phyloP scores from a whole-genome alignment of 2,888 invertebrate species.

The Dynastes maya region DNA sequence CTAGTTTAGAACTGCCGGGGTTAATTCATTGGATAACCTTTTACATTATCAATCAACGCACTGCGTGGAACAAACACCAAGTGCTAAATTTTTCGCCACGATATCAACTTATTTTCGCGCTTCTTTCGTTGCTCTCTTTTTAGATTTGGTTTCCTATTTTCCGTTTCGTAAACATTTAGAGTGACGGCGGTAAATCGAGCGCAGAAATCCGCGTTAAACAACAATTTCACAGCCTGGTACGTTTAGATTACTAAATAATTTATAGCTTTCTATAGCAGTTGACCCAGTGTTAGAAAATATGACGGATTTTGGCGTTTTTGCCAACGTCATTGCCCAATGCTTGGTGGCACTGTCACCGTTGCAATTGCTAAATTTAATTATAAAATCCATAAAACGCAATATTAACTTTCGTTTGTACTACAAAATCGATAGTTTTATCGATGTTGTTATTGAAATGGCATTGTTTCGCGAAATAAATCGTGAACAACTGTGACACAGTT shows the following conservation, averaged over 20 bases:
- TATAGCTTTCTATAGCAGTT: slow-evolving; percentile 10
- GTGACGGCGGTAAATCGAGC: background rate
- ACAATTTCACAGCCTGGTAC: background rate
- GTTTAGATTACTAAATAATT: background rate
- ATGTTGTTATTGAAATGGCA: background rate
- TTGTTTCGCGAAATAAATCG: background rate
- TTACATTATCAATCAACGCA: background rate
- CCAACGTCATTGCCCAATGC: background rate
- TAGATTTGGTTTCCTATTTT: background rate
- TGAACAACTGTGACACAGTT: too few relatives aligned
- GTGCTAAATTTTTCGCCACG: background rate
- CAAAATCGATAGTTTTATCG: background rate
- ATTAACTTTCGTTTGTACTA: background rate
- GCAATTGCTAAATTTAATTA: slow-evolving; percentile 3
- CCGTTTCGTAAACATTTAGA: background rate
- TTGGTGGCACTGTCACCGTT: background rate
- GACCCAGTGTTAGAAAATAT: background rate
- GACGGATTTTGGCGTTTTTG: background rate
- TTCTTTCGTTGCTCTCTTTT: background rate
- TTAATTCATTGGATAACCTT: slow-evolving; percentile 29
- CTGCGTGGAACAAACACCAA: background rate
- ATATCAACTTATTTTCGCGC: background rate
- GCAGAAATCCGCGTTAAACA: background rate
- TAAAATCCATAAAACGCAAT: background rate
- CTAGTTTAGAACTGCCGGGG: background rate